A percentile compares a stretch with the other conserved stretches of the same genome.
Evolutionary conservation across 1,140 invertebrate genomes (phyloP).

Genomic region (Leptinotarsa lineolata): DNA sequence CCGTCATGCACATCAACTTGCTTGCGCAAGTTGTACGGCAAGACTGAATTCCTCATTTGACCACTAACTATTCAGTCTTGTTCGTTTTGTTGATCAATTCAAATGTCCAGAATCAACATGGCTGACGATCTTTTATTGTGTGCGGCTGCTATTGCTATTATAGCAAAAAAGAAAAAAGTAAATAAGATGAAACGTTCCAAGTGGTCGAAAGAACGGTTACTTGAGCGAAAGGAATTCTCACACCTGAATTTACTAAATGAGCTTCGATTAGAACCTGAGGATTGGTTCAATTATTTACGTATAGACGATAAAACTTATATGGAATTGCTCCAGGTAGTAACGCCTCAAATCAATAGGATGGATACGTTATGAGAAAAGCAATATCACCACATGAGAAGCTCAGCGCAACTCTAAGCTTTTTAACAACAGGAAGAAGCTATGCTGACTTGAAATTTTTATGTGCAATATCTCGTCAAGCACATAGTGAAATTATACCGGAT

Average conservation of each 20-base stretch:
- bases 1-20: conserved; percentile 16
- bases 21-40: conserved; percentile 21
- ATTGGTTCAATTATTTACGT: conserved; percentile 41
- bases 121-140: conserved; percentile 21
- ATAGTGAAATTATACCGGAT: conserved; percentile 25
- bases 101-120: conserved; percentile 2
- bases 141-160: not conserved
- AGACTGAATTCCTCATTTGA: conserved; percentile 2
- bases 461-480: conserved; percentile 18
- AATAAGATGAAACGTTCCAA: conserved; percentile 16
- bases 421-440: conserved; percentile 29
- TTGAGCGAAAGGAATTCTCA: conserved; percentile 20
- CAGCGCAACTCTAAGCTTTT: conserved; percentile 29
- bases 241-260: conserved; percentile 39
- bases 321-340: conserved; percentile 42
- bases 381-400: conserved; percentile 32
- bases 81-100: not conserved
- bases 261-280: conserved; percentile 40
- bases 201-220: conserved; percentile 28
- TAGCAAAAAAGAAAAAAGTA: conserved; percentile 19
- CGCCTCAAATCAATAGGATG: conserved; percentile 45
- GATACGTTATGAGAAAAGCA: conserved; percentile 41
- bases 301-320: conserved; percentile 43
- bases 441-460: conserved; percentile 30
- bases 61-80: conserved; percentile 25